A percentile compares a stretch with the other conserved stretches of the same genome.
Conservation (phyloP, 2,797 vertebrate genomes). For the Podargus strigoides region DNA sequence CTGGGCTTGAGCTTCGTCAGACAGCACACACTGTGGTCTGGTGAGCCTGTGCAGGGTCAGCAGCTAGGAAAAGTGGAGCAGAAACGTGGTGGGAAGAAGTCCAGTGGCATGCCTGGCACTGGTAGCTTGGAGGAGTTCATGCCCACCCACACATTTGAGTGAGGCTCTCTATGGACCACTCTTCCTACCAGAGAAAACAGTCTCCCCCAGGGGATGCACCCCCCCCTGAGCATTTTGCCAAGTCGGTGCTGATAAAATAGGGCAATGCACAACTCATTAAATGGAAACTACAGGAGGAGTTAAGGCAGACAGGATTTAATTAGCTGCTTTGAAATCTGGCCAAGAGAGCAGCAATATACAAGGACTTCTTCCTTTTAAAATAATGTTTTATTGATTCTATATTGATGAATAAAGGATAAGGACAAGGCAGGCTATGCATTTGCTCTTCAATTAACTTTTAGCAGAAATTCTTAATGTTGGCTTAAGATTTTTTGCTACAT, state of each 20-base stretch:
- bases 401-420: background rate
- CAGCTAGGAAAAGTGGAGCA: background rate
- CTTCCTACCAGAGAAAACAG: background rate
- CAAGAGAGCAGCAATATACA: background rate
- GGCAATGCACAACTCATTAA: background rate
- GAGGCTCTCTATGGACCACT: background rate
- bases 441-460: background rate
- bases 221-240: background rate
- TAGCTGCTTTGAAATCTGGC: background rate
- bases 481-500: background rate
- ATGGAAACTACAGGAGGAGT: background rate
- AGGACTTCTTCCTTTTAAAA: background rate
- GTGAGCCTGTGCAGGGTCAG: background rate
- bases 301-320: background rate
- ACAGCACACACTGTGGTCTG: background rate
- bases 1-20: rapidly evolving
- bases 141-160: background rate
- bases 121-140: background rate
- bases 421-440: background rate
- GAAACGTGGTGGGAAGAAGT: background rate
- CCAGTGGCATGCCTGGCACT: background rate
- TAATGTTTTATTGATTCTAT: background rate
- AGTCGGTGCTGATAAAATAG: background rate
- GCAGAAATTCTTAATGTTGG: background rate
- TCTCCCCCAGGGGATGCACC: background rate